Evolutionary conservation across 2,888 invertebrate genomes (phyloP).

Genomic region (Thelaira solivaga): DNA sequence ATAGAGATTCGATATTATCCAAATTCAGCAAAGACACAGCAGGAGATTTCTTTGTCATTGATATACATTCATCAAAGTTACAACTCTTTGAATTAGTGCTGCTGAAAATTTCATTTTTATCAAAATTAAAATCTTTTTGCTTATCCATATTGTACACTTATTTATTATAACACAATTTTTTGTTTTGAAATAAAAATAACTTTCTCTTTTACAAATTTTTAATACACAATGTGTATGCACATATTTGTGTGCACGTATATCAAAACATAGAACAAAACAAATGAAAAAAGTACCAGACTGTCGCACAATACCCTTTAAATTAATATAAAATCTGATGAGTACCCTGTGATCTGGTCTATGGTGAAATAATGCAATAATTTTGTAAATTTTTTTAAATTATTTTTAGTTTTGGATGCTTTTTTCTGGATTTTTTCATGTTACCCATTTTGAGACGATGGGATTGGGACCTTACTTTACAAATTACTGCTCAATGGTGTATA

Average conservation of each 20-base stretch:
- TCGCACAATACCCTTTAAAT: background rate
- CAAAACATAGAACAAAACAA: background rate
- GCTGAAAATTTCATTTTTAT: background rate
- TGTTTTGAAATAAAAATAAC: slow-evolving; percentile 19
- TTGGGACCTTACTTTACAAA: too few relatives aligned
- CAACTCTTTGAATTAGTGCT: background rate
- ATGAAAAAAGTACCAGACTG: background rate
- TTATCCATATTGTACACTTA: slow-evolving; percentile 36
- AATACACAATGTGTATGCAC: too few relatives aligned
- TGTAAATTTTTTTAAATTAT: too few relatives aligned
- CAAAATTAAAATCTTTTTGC: background rate
- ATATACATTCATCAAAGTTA: background rate
- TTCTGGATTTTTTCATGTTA: too few relatives aligned
- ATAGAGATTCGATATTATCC: slow-evolving; percentile 9
- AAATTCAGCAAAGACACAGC: slow-evolving; percentile 18
- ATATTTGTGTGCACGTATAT: too few relatives aligned
- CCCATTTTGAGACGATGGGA: too few relatives aligned
- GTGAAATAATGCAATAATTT: too few relatives aligned
- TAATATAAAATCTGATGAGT: background rate
- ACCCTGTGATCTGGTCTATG: background rate
- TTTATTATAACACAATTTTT: background rate
- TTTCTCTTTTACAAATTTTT: slow-evolving; percentile 36
- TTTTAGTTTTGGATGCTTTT: too few relatives aligned
- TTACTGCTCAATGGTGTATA: too few relatives aligned
- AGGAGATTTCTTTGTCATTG: slow-evolving; percentile 8